Percentiles rank a stretch among this genome's conserved stretches.
Conservation (phyloP, 2,113 vertebrate species). For the Triplophysa dalaica region DNA sequence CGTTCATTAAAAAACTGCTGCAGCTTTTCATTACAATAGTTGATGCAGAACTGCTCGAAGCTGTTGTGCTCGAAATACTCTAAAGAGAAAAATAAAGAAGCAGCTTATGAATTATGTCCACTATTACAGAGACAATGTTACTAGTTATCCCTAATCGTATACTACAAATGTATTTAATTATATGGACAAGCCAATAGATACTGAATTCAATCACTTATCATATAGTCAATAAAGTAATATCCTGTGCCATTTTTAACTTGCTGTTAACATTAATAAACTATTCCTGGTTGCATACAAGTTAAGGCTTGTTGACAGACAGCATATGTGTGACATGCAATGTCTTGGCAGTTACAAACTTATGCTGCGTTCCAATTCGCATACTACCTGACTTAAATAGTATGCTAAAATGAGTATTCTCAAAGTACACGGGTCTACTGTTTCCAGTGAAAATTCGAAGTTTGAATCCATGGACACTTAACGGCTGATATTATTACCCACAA, state of each 20-base stretch:
- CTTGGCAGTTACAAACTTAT: too few species aligned
- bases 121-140: slow-evolving; percentile 1
- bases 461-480: too few species aligned
- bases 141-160: not conserved
- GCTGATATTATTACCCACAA: too few species aligned
- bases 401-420: too few species aligned
- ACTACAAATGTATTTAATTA: not conserved
- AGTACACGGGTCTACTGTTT: too few species aligned
- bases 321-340: too few species aligned
- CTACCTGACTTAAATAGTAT: too few species aligned
- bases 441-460: too few species aligned
- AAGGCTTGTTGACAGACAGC: not conserved
- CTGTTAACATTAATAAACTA: not conserved
- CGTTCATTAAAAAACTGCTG: slow-evolving; percentile 99
- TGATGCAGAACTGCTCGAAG: slow-evolving; percentile 99
- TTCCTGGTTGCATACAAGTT: not conserved
- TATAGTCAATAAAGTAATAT: not conserved
- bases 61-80: slow-evolving; percentile 99
- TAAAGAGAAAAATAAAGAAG: slow-evolving; percentile 69
- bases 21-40: slow-evolving; percentile 99
- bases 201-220: not conserved
- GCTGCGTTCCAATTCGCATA: too few species aligned
- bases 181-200: slow-evolving; percentile 3
- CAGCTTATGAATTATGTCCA: slow-evolving; percentile 49
- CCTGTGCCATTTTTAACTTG: not conserved